Percentiles rank a stretch among this genome's conserved stretches.
phyloP scores from a whole-genome alignment of 2,113 vertebrate species.

The Alectura lathami region DNA sequence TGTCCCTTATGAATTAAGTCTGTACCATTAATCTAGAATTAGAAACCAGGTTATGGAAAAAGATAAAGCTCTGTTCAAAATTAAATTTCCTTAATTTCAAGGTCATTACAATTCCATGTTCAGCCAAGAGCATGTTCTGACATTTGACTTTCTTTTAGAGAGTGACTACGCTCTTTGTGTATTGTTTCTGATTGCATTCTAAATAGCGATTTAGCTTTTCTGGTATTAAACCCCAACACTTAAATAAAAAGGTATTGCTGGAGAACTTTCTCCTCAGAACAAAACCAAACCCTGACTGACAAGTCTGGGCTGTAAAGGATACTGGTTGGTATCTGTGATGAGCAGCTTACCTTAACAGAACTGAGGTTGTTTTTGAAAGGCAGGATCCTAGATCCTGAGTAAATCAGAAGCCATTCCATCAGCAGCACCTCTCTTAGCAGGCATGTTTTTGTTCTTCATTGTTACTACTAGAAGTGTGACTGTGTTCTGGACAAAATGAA shows the following conservation, averaged over 20 bases:
- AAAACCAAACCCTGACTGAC: neutral
- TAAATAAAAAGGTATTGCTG: neutral
- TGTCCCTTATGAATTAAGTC: neutral
- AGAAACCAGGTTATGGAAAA: constrained; percentile 55
- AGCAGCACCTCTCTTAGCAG: neutral
- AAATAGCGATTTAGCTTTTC: neutral
- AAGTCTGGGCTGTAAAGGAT: neutral
- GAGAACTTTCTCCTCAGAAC: neutral
- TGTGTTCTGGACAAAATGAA: neutral
- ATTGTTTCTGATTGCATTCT: neutral
- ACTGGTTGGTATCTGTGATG: neutral
- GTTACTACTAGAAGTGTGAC: neutral
- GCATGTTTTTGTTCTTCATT: neutral
- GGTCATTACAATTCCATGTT: neutral
- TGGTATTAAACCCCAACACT: neutral
- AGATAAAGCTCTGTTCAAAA: neutral
- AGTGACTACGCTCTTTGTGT: neutral
- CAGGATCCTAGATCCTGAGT: neutral
- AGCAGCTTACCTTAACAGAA: neutral
- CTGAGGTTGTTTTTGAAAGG: neutral
- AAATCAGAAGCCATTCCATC: neutral
- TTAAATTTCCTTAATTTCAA: constrained; percentile 5
- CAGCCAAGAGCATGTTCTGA: neutral
- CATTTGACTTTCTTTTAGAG: neutral
- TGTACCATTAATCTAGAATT: constrained; percentile 24